Evolutionary conservation across 1,140 invertebrate species (phyloP).

Genomic region (Augochlora pura): DNA sequence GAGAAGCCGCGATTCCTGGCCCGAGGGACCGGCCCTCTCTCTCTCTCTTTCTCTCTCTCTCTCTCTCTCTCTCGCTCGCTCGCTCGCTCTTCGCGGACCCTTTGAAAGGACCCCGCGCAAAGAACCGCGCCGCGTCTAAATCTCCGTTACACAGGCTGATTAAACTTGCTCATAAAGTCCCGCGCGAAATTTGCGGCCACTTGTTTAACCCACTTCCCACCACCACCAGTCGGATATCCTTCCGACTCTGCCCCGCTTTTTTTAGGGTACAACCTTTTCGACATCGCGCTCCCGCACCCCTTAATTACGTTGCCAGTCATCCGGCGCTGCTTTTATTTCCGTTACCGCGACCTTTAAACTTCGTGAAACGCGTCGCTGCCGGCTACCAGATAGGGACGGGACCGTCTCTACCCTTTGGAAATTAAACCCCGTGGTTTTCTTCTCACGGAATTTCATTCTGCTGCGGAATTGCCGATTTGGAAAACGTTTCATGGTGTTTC

Average conservation of each 20-base stretch:
- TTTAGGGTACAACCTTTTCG: slow-evolving; percentile 43
- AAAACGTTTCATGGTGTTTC: too few relatives aligned
- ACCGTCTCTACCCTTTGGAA: too few relatives aligned
- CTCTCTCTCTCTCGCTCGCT: too few relatives aligned
- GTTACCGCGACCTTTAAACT: slow-evolving; percentile 3
- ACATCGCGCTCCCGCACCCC: slow-evolving; percentile 32
- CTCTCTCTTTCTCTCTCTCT: too few relatives aligned
- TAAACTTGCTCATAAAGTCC: slow-evolving; percentile 49
- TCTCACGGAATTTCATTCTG: too few relatives aligned
- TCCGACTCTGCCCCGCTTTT: slow-evolving; percentile 43
- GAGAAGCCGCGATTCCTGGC: not conserved
- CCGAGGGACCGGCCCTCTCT: too few relatives aligned
- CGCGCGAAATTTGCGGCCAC: slow-evolving; percentile 40
- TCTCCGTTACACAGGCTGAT: slow-evolving; percentile 15
- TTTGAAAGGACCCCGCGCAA: not conserved
- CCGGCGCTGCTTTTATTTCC: slow-evolving; percentile 22
- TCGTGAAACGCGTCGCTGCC: not conserved
- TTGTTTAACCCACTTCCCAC: slow-evolving; percentile 58
- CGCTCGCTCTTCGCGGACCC: not conserved
- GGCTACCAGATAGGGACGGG: too few relatives aligned
- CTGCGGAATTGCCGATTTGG: too few relatives aligned
- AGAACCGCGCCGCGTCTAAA: not conserved
- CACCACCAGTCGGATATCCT: slow-evolving; percentile 11
- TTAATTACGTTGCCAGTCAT: slow-evolving; percentile 41
- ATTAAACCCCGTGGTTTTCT: too few relatives aligned